These are phyloP conservation scores for Lumbricus terrestris DNA, from an alignment of 2,888 invertebrate species.

Conservation along the genomic window DNA sequence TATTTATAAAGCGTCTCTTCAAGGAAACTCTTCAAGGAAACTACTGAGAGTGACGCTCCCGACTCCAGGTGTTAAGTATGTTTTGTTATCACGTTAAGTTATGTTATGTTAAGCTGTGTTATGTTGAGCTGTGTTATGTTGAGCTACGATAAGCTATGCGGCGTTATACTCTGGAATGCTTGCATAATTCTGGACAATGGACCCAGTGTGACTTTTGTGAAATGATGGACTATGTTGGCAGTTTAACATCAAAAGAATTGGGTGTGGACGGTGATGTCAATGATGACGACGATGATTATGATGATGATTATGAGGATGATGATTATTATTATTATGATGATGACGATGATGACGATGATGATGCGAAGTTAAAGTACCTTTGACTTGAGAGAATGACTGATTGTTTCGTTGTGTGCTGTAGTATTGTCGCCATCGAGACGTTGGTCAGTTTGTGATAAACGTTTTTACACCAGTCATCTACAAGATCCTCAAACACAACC, in stretches of 20 bases:
- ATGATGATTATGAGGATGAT: constrained; percentile 3
- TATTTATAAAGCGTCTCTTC: too few relatives aligned
- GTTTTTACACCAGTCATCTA: constrained; percentile 73
- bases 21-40: too few relatives aligned
- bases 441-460: constrained; percentile 70
- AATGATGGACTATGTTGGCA: background rate
- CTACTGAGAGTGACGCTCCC: too few relatives aligned
- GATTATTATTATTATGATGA: background rate
- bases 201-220: background rate
- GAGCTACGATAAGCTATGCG: background rate
- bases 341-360: constrained; percentile 4
- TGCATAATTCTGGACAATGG: background rate
- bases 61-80: too few relatives aligned
- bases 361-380: background rate
- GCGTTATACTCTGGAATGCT: too few relatives aligned
- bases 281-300: background rate
- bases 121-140: too few relatives aligned
- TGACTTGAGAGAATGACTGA: background rate
- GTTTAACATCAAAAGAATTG: background rate
- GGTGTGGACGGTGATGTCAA: background rate
- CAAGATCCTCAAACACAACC: constrained; percentile 76
- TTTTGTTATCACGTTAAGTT: too few relatives aligned
- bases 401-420: constrained; percentile 54
- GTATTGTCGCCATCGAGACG: constrained; percentile 69
- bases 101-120: background rate